Evolutionary conservation across 2,797 vertebrate genomes (phyloP).

Genomic region (Vireo griseus): DNA sequence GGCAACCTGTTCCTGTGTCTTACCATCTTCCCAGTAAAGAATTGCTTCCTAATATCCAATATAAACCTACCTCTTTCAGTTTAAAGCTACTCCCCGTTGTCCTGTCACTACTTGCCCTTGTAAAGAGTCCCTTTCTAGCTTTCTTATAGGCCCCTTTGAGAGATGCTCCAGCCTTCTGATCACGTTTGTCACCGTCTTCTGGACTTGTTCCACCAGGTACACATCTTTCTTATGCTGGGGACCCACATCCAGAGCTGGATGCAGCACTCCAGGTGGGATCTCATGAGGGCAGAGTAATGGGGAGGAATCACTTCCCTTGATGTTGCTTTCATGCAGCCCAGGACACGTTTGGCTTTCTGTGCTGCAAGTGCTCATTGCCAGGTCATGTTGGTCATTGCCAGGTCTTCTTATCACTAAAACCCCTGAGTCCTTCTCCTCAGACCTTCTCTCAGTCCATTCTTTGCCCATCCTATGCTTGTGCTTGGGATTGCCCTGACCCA

Average conservation of each 20-base stretch:
- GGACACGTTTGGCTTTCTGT: fast-evolving
- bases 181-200: not conserved
- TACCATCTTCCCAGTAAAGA: not conserved
- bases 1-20: not conserved
- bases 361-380: not conserved
- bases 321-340: not conserved
- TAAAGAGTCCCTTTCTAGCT: not conserved
- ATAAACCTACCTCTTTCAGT: not conserved
- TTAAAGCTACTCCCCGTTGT: not conserved
- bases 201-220: not conserved
- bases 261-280: not conserved
- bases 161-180: not conserved
- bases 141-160: not conserved
- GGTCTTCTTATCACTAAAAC: not conserved
- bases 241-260: not conserved
- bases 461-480: not conserved
- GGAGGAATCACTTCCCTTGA: not conserved
- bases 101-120: not conserved
- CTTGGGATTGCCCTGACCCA: not conserved
- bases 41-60: not conserved
- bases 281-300: not conserved
- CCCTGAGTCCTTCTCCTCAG: not conserved
- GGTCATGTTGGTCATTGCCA: not conserved
- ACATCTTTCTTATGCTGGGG: not conserved
- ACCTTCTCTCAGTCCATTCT: not conserved